Percentiles rank a stretch among this genome's conserved stretches.
Conservation (phyloP, 2,888 invertebrate species). For the Caenorhabditis auriculariae region DNA sequence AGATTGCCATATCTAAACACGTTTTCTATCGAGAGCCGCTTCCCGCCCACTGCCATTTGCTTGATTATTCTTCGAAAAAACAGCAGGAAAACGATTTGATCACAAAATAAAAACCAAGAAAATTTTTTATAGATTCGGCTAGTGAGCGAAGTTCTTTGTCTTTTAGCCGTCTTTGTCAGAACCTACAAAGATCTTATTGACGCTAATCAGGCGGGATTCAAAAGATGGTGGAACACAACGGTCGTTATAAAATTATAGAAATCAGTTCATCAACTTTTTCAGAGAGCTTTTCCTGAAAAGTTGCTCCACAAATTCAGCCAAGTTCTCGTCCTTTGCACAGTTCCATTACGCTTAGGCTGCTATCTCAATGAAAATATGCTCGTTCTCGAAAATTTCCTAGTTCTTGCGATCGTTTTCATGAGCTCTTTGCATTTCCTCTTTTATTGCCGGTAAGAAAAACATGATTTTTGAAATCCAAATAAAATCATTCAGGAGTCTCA, state of each 20-base stretch:
- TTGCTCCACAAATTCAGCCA: slow-evolving; percentile 93
- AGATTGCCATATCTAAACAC: slow-evolving; percentile 15
- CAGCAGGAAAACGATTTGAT: slow-evolving; percentile 14
- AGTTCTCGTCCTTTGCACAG: slow-evolving; percentile 80
- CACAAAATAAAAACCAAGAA: not conserved
- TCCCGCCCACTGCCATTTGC: slow-evolving; percentile 41
- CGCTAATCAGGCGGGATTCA: slow-evolving; percentile 41
- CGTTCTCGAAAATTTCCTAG: slow-evolving; percentile 45
- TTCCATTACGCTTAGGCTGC: slow-evolving; percentile 75
- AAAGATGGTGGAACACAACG: slow-evolving; percentile 45
- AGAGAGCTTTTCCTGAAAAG: slow-evolving; percentile 84
- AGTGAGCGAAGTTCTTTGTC: slow-evolving; percentile 38
- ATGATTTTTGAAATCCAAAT: not conserved
- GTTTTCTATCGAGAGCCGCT: slow-evolving; percentile 4
- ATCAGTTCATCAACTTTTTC: slow-evolving; percentile 43
- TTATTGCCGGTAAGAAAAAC: slow-evolving; percentile 39
- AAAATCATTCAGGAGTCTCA: slow-evolving; percentile 78
- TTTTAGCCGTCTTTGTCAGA: slow-evolving; percentile 36
- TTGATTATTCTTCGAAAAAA: slow-evolving; percentile 33
- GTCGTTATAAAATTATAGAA: slow-evolving; percentile 11
- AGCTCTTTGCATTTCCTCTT: slow-evolving; percentile 50
- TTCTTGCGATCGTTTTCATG: slow-evolving; percentile 41
- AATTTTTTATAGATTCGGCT: slow-evolving; percentile 42
- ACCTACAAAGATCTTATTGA: slow-evolving; percentile 40
- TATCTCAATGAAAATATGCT: slow-evolving; percentile 32